Percentiles rank a stretch among this genome's conserved stretches.
phyloP scores from a whole-genome alignment of 2,888 invertebrate species.

The Brachyptera risi region DNA sequence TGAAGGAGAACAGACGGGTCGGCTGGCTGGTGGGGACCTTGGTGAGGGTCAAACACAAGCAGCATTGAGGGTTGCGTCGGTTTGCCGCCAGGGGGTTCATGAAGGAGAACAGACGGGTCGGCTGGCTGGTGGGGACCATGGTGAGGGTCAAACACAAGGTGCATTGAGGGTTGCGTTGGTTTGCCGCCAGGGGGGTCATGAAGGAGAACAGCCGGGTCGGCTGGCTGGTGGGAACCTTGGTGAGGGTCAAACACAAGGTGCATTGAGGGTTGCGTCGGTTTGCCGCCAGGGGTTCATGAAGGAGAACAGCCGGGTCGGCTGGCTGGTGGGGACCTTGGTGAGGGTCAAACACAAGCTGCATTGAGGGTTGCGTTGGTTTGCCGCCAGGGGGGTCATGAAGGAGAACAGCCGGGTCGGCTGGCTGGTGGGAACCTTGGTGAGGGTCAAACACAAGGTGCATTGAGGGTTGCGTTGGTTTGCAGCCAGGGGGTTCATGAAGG shows the following conservation, averaged over 20 bases:
- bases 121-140: constrained; percentile 67
- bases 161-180: constrained; percentile 47
- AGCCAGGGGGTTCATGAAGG: neutral
- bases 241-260: constrained; percentile 48
- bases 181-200: constrained; percentile 86
- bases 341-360: too few relatives aligned
- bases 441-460: neutral
- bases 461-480: neutral
- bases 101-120: constrained; percentile 82
- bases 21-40: constrained; percentile 83
- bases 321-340: too few relatives aligned
- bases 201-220: constrained; percentile 81
- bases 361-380: too few relatives aligned
- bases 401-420: constrained; percentile 87
- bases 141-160: too few relatives aligned
- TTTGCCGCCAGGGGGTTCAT: constrained; percentile 92
- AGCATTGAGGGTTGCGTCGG: too few relatives aligned
- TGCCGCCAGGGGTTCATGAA: too few relatives aligned
- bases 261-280: too few relatives aligned
- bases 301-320: too few relatives aligned
- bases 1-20: constrained; percentile 88
- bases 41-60: constrained; percentile 69
- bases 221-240: constrained; percentile 58
- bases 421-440: constrained; percentile 76
- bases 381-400: constrained; percentile 82